Evolutionary conservation across 2,888 invertebrate genomes (phyloP), one percentile per base, ranked within the genome.

Genomic region (Drosophila colorata): DNA sequence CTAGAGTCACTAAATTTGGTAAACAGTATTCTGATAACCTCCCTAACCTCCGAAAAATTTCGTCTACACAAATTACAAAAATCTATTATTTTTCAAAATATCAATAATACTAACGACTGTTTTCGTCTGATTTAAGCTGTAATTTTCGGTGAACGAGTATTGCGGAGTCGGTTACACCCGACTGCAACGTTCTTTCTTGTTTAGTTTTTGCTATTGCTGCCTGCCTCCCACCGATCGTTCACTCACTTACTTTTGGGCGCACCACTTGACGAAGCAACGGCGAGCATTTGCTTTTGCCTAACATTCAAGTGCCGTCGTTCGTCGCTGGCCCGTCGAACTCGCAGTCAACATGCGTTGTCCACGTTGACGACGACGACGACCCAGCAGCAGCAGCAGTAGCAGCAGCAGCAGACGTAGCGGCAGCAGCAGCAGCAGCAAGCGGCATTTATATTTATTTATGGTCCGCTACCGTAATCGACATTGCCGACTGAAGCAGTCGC

Each of bases 381-480:
- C 35, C 59, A 57, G 28, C 67, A 48, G 51, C 38, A 23, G 48
- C 55, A 41, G 40, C 25, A 25, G 25, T 5, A 6, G 25, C 25
- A 5, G 25, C 44, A 46, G 47, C 61, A 55, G 64, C 69, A 74
- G 51, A 48, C 55, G 48, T 53, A 53, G 49, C 48, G 58, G 58
- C 61, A 55, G 64, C 69, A 74, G 51, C 52, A 58, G 48, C 58
- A 53, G 49, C 48, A 61, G 58, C 67, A 59, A 65, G 63, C 75
- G 79, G 76, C 73, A 81, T 79, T 73, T 84, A 76, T 81, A 77
- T 80, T 82, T 85, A 80, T 79, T 78, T 83, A 85, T 82, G 86
- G 83, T 80, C 59, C 64, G 85, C 83, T 85, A 86, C 82, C 83
- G 80, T 82, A 82, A 85, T 82, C 80, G 80, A 83, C 78, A 58